Percentiles rank a stretch among this genome's conserved stretches.
These are phyloP conservation scores for Polyodon spathula DNA, from an alignment of 2,113 vertebrate genomes.

Conservation along the genomic window DNA sequence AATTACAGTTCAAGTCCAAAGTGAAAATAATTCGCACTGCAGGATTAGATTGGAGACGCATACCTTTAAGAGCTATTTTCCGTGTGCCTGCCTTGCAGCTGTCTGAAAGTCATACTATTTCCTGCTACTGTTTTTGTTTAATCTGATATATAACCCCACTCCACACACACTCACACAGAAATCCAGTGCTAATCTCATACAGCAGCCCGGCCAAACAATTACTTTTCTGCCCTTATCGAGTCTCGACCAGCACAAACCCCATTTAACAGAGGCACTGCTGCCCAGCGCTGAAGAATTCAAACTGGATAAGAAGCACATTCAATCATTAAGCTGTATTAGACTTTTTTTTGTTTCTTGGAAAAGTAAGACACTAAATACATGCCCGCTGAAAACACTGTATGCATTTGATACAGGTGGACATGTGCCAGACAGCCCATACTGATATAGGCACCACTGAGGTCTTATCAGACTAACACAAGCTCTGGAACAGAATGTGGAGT, in stretches of 20 bases:
- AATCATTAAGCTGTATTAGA: neutral
- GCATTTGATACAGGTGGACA: too few species aligned
- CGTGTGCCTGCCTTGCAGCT: constrained; percentile 5
- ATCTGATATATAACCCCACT: neutral
- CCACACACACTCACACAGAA: neutral
- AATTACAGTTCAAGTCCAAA: neutral
- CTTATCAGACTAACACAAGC: too few species aligned
- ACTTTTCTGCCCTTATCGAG: neutral
- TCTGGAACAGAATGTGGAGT: too few species aligned
- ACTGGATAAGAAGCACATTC: neutral
- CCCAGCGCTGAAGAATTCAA: neutral
- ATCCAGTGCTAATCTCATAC: neutral
- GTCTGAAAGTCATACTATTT: constrained; percentile 2
- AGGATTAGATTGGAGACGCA: neutral
- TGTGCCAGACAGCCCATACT: too few species aligned
- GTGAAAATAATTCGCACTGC: neutral
- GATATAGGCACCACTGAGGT: too few species aligned
- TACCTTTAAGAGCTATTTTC: neutral
- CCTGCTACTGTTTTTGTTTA: constrained; percentile 1
- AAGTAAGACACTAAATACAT: neutral
- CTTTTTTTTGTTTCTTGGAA: neutral
- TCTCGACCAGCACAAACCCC: neutral
- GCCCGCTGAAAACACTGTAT: too few species aligned
- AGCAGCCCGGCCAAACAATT: neutral
- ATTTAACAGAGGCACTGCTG: neutral